Evolutionary conservation across 2,797 vertebrate species (phyloP), one percentile per base, ranked within the genome.

Genomic region (Brachymystax lenok): DNA sequence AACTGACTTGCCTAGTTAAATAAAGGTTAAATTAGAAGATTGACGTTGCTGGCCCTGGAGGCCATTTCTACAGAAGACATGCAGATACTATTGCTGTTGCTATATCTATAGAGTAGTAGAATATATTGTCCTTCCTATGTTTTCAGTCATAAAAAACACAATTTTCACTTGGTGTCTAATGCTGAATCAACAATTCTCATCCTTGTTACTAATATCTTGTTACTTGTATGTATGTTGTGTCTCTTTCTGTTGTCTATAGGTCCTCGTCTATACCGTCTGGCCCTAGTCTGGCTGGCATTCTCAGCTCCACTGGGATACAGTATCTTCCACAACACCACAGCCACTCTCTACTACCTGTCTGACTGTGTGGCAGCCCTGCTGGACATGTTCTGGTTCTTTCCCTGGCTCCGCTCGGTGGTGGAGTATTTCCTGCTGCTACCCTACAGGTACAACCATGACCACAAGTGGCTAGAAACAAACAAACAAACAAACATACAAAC

Each of bases 281-380:
- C 93, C 27, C 84, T 98, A 28, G 95, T 94, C n/a, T 95, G 95
- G 88, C 80, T 96, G 69, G 95, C 96, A 24, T 97, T 98, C 87
- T 93, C 92, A 0, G 92, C 94, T 73, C 97, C 95, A 0, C 78
- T 98, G 63, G 95, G 90, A 14, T 97, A 95, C 79, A 92, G 93
- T 8, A 80, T 92, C 73, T 93, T 98, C 87, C 91, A 91, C 68
- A 96, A 96, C 79, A 97, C 95, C 10, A 93, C 95, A 1, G 92
- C 92, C 80, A 96, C 95, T 0, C 71, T 95, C 69, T 94, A 90
- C 82, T 96, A 94, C 77, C 79, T 96, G 74, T 94, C 96, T 4
- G 94, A 95, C 85, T 94, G 90, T 77, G 78, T 97, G 35, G 91
- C 94, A n/a, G 90, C 94, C 1, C 78, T 96, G 70, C 87, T 97